Percentiles rank a stretch among this genome's conserved stretches.
phyloP scores from a whole-genome alignment of 2,797 vertebrate genomes.

The Myripristis jacobus region DNA sequence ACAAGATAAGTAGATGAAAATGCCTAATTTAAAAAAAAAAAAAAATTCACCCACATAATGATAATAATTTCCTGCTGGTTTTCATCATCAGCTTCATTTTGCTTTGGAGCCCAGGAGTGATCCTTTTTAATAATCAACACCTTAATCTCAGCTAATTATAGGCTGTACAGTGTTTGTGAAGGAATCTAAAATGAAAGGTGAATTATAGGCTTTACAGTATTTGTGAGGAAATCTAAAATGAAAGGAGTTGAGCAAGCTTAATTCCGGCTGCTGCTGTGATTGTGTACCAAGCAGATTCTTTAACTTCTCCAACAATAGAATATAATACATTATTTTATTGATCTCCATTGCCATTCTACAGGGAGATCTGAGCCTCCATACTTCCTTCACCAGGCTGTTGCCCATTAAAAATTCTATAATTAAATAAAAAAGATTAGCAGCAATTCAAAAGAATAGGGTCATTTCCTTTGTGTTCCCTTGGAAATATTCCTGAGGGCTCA shows the following conservation, averaged over 20 bases:
- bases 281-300: conserved; percentile 6
- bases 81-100: background rate
- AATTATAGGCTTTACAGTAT: conserved; percentile 2
- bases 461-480: too few relatives aligned
- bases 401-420: too few relatives aligned
- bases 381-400: too few relatives aligned
- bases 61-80: conserved; percentile 19
- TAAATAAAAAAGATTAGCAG: too few relatives aligned
- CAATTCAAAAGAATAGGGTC: too few relatives aligned
- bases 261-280: background rate
- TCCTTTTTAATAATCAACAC: conserved; percentile 6
- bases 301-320: too few relatives aligned
- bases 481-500: too few relatives aligned
- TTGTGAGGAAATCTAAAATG: background rate
- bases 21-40: too few relatives aligned
- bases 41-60: background rate
- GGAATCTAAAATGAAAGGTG: conserved; percentile 3
- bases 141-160: conserved; percentile 28
- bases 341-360: too few relatives aligned
- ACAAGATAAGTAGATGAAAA: too few relatives aligned
- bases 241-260: background rate
- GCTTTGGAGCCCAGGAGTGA: conserved; percentile 3
- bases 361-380: too few relatives aligned
- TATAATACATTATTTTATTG: too few relatives aligned
- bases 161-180: background rate